phyloP scores from a whole-genome alignment of 2,113 vertebrate species.

The Triplophysa tibetana region DNA sequence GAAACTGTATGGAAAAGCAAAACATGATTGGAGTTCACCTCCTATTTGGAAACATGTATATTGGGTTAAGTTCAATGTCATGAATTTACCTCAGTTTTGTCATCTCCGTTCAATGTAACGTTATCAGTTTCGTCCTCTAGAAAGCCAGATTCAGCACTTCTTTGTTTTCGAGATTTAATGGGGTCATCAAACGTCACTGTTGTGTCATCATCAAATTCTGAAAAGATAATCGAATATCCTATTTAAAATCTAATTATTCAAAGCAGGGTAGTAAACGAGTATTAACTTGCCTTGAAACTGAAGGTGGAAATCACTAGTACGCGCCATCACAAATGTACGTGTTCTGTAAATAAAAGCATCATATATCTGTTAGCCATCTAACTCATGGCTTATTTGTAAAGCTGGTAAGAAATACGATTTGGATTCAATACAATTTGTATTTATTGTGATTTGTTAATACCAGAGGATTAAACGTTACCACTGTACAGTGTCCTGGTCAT shows the following conservation, averaged over 20 bases:
- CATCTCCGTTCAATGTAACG: conserved; percentile 72
- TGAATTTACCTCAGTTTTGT: conserved; percentile 84
- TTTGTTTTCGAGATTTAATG: conserved; percentile 63
- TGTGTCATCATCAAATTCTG: conserved; percentile 88
- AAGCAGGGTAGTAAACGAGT: not conserved
- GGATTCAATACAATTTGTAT: not conserved
- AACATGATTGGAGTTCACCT: not conserved
- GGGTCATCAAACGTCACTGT: conserved; percentile 84
- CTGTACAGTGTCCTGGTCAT: not conserved
- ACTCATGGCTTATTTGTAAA: no score
- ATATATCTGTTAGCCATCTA: not conserved
- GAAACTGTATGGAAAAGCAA: conserved; percentile 73
- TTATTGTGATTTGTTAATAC: no score
- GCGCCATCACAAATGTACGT: conserved; percentile 38
- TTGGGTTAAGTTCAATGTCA: not conserved
- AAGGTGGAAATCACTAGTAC: conserved; percentile 54
- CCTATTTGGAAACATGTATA: not conserved
- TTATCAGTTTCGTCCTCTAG: conserved; percentile 77
- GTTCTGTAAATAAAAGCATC: conserved; percentile 9
- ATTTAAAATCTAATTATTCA: not conserved
- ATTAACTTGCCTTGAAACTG: conserved; percentile 76
- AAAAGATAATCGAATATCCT: not conserved
- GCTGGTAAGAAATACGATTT: not conserved
- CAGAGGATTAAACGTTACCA: not conserved
- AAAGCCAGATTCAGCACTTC: conserved; percentile 58